Percentiles rank a stretch among this genome's conserved stretches.
phyloP scores from a whole-genome alignment of 2,888 invertebrate genomes.

The Amphiduros pacificus region DNA sequence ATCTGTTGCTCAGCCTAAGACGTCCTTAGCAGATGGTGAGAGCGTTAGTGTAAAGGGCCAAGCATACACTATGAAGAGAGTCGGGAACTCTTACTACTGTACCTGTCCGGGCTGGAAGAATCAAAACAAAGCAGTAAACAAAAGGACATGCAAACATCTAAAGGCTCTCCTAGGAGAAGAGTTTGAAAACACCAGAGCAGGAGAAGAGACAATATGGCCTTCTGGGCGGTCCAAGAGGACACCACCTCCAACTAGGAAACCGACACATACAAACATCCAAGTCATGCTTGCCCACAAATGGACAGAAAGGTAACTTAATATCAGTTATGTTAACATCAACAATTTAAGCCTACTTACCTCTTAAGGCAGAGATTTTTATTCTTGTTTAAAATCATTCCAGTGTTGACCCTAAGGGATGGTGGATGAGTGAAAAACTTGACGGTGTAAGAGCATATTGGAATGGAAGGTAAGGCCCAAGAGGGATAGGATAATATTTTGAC shows the following conservation, averaged over 20 bases:
- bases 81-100: constrained; percentile 34
- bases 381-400: constrained; percentile 9
- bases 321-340: too few relatives aligned
- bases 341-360: not conserved
- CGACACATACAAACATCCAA: constrained; percentile 25
- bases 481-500: not conserved
- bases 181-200: constrained; percentile 40
- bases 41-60: constrained; percentile 37
- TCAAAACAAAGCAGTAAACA: constrained; percentile 34
- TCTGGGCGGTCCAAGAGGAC: constrained; percentile 35
- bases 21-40: constrained; percentile 40
- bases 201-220: constrained; percentile 16
- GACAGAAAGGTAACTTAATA: constrained; percentile 44
- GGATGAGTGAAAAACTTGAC: constrained; percentile 55
- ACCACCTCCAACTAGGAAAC: constrained; percentile 34
- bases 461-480: constrained; percentile 42
- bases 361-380: not conserved
- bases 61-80: constrained; percentile 40
- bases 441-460: constrained; percentile 55
- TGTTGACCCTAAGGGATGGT: constrained; percentile 48
- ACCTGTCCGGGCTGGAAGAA: constrained; percentile 40
- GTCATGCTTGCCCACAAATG: constrained; percentile 51
- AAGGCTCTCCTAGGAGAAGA: constrained; percentile 46
- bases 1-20: constrained; percentile 21
- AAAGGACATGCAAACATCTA: constrained; percentile 49